Conservation (phyloP, 2,797 vertebrate genomes). For the Numenius phaeopus region DNA sequence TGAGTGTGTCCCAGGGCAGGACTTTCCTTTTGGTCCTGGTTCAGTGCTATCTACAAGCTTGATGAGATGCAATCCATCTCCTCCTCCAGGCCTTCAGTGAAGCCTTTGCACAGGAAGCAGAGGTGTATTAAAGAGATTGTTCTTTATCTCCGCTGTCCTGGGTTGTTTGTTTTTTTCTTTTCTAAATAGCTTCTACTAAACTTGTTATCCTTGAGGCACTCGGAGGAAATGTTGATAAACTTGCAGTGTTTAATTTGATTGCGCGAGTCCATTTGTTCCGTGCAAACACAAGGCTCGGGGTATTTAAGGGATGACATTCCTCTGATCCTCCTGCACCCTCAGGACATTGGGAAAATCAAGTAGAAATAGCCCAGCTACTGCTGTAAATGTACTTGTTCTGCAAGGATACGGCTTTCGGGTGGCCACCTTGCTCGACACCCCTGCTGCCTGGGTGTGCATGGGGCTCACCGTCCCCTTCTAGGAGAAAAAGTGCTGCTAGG, state of each 20-base stretch:
- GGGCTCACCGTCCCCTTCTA: background rate
- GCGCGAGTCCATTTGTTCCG: background rate
- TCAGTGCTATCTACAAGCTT: background rate
- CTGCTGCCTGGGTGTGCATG: background rate
- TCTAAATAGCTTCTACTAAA: slow-evolving; percentile 1
- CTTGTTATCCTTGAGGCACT: background rate
- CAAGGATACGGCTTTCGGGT: background rate
- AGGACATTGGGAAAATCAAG: background rate
- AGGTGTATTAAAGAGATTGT: background rate
- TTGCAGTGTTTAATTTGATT: slow-evolving; percentile 31
- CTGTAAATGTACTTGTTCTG: background rate
- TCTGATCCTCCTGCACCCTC: background rate
- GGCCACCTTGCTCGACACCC: fast-evolving
- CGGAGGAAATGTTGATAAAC: slow-evolving; percentile 43
- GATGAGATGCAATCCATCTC: background rate
- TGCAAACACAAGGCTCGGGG: background rate
- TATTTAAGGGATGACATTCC: slow-evolving; percentile 4
- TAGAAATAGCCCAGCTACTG: background rate
- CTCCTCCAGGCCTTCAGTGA: background rate
- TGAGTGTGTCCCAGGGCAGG: background rate
- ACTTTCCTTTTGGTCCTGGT: background rate
- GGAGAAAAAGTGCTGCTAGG: background rate
- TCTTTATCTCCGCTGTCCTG: background rate
- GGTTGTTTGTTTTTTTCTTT: background rate
- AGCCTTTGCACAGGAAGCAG: background rate